Conservation (phyloP, 2,797 vertebrate species). For the Ptychadena robeensis region DNA sequence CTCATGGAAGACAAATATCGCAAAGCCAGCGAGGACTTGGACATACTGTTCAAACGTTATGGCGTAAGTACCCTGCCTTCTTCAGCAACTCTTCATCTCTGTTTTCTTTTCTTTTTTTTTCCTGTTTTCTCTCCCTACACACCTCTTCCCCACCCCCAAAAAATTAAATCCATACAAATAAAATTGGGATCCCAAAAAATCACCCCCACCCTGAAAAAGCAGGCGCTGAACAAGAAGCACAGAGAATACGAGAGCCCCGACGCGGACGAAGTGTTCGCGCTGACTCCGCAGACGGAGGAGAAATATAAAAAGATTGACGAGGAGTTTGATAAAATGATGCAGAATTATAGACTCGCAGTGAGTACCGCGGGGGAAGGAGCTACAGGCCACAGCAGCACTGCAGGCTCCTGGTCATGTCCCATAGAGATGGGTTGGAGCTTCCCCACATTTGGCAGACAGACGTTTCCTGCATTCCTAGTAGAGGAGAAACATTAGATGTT, state of each 20-base stretch:
- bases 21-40: constrained; percentile 92
- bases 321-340: constrained; percentile 99
- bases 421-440: not conserved
- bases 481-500: too few relatives aligned
- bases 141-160: not conserved
- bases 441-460: not conserved
- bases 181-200: constrained; percentile 26
- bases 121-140: constrained; percentile 24
- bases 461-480: too few relatives aligned
- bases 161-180: not conserved
- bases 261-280: constrained; percentile 93
- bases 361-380: constrained; percentile 78
- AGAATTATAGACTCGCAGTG: constrained; percentile 99
- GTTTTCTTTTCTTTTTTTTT: constrained; percentile 60
- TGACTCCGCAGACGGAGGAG: constrained; percentile 98
- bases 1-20: constrained; percentile 96
- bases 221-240: constrained; percentile 99
- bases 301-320: constrained; percentile 99
- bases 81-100: constrained; percentile 64
- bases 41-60: constrained; percentile 96
- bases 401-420: constrained; percentile 47
- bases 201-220: constrained; percentile 63
- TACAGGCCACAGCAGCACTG: constrained; percentile 70
- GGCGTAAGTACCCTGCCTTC: constrained; percentile 86
- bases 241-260: constrained; percentile 97